Conservation (phyloP, 35 echinoderm and acorn worm species). For the Lytechinus pictus region DNA sequence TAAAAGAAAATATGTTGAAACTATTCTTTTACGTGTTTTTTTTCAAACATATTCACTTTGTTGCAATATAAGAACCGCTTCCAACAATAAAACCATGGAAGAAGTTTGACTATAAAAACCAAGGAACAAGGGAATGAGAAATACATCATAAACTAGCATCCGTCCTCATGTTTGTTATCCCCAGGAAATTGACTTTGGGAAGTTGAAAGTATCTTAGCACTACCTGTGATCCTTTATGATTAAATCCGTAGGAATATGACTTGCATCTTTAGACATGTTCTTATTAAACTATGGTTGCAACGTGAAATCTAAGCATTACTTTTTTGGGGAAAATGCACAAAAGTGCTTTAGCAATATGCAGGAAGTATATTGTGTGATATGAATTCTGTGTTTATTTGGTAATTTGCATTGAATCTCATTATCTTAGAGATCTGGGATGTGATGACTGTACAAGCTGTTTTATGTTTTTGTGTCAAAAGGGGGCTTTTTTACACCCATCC, state of each 20-base stretch:
- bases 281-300: neutral
- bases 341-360: neutral
- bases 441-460: neutral
- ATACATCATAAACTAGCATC: neutral
- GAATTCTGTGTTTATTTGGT: neutral
- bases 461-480: neutral
- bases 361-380: neutral
- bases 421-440: neutral
- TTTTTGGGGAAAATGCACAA: neutral
- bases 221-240: neutral
- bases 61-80: too few relatives aligned
- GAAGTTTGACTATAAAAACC: neutral
- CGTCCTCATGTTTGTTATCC: neutral
- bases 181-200: neutral
- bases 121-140: neutral
- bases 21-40: too few relatives aligned
- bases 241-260: neutral
- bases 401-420: neutral
- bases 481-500: too few relatives aligned
- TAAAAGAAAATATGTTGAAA: too few relatives aligned
- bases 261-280: neutral
- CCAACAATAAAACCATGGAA: neutral
- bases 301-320: neutral
- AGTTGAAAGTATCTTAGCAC: neutral
- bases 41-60: too few relatives aligned